Base-by-base conservation (phyloP, 2,888 invertebrate genomes). In the Drosophila helvetica region DNA sequence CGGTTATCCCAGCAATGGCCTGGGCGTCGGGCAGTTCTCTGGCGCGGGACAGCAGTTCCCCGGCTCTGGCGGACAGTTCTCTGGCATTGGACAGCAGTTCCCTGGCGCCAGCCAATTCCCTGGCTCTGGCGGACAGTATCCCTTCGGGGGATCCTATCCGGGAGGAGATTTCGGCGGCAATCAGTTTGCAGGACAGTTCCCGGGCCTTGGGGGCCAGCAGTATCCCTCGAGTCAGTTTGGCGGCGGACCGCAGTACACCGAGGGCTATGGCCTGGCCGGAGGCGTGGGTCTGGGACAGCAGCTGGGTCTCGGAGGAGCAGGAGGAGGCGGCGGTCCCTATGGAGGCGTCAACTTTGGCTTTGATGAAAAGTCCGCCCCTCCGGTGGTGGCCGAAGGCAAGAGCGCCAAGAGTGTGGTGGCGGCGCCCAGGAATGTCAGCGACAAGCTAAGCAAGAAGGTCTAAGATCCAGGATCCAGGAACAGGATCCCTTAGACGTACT, bases 191-290 rank as follows among this genome's bases (percentile, higher is more conserved):
- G 83, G 67, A 22, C 82, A 80, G 5, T 83, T 74, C 45, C 77
- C 78, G 0, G 86, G 89, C 5, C n/a, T 67, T 4, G 85, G 79
- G 3, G 74, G 71, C 3, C 38, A 38, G n/a, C 83, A 87, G 19
- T 84, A 64, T 27, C 79, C 77, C 0, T 3, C 19, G 0, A 68
- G 50, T 8, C 80, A 80, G 33, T 85, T 74, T 5, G 77, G 64
- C 2, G 77, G 68, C 0, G 79, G 79, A 12, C 75, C 79, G 3
- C 87, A 88, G 58, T 90, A 76, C 27, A 86, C 90, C 4, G 90
- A 90, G 58, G 90, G 90, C 3, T 90, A 90, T 60, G 90, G 90
- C 0, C 75, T 87, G 9, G 68, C 76, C 0, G 74, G 75, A 18
- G 74, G 76, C 10, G 15, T 60, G 2, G 75, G 75, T 15, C 27